Evolutionary conservation across 2,888 invertebrate species (phyloP), one percentile per base, ranked within the genome.

Genomic region (Caenorhabditis sp.): DNA sequence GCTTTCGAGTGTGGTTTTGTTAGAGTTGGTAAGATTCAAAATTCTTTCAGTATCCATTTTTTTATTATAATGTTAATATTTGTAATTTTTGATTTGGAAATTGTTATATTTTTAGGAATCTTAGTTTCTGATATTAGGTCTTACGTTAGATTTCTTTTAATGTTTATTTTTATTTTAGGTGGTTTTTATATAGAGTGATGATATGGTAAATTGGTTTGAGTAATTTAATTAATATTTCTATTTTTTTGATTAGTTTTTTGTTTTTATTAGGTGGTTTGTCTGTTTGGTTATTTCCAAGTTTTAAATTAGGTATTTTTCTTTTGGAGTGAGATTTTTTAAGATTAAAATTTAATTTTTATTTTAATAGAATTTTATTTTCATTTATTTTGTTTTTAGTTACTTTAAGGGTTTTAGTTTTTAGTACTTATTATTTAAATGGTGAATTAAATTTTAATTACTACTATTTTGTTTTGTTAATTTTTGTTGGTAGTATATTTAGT

Each of bases 301-400:
- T 74, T 67, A 92, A 91, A 75, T 88, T 92, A 89, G 92, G 92
- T 89, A 91, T 92, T 76, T 77, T 23, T 77, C 54, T 75, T 8
- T 68, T 81, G 27, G 79, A 81, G 31, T 81, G 79, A 49, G 74
- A 78, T 61, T 81, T 81, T 77, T 70, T 81, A 59, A 74, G 72
- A 43, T 69, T 81, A 60, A 81, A 80, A 56, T 80, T 78, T 80
- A 81, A 78, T 76, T 70, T 81, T 67, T 80, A 78, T 72, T 82
- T 80, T 78, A 82, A 78, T 71, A 78, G 73, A 20, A 67, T 80
- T 67, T 69, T 80, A 63, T 80, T 82, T 77, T 77, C 76, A 69
- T 81, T 82, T 77, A 82, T 81, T 81, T 77, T 80, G 52, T 70
- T 81, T 66, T 76, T 81, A 56, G 78, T 78, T 25, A 76, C 77